Percentiles rank a stretch among this genome's conserved stretches.
These are phyloP conservation scores for Acanthurus tractus DNA, from an alignment of 2,797 vertebrate species.

Conservation along the genomic window DNA sequence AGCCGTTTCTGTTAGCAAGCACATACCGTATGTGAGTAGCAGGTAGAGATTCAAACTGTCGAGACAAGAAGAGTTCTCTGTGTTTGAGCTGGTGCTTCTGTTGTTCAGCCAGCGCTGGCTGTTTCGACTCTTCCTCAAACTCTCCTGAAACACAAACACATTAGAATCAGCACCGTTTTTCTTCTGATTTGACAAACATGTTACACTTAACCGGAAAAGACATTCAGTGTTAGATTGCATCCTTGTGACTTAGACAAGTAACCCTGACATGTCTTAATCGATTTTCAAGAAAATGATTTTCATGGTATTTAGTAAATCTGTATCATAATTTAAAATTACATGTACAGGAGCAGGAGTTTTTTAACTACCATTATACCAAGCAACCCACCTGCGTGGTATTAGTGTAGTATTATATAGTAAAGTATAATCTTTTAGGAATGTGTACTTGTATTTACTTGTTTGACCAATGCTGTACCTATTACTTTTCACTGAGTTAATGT, in stretches of 20 bases:
- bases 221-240: too few relatives aligned
- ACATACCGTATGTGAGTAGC: conserved; percentile 94
- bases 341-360: neutral
- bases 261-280: too few relatives aligned
- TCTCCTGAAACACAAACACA: conserved; percentile 84
- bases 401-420: neutral
- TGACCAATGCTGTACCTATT: neutral
- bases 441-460: neutral
- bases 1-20: neutral
- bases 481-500: too few relatives aligned
- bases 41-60: conserved; percentile 94
- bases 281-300: too few relatives aligned
- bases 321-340: too few relatives aligned
- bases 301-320: too few relatives aligned
- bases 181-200: neutral
- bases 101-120: conserved; percentile 90
- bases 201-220: neutral
- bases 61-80: conserved; percentile 94
- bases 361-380: too few relatives aligned
- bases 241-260: neutral
- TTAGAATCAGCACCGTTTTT: neutral
- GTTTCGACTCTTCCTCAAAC: conserved; percentile 96
- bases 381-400: neutral
- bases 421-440: neutral
- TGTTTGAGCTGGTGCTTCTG: conserved; percentile 96